Base-by-base conservation (phyloP, 2,113 vertebrate species). In the Taurulus bubalis region DNA sequence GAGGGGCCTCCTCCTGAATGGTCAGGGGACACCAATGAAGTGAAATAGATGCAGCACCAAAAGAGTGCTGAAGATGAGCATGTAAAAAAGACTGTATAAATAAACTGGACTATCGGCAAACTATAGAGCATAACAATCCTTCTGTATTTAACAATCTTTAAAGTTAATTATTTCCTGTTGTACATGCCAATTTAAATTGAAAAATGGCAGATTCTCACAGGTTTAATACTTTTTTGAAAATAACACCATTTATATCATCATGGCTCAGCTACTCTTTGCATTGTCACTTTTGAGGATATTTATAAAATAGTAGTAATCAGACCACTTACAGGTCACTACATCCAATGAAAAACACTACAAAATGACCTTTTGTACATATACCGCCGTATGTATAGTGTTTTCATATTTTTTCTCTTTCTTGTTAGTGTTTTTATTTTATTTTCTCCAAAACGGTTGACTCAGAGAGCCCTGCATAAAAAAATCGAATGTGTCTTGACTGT, bases 1-100 rank as follows among this genome's bases (percentile, higher is more conserved):
- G 92, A 89, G 93, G 95, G 93, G 91, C 88, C 76, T 87, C 69
- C 87, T 91, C 71, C 80, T 75, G 82, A 92, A 89, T 87, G 93
- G 92, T 93, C 93, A 93, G 81, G 88, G 91, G 90, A 94, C 86
- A 89, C 90, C 84, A 80, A 90, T 87, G 81, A 88, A 90, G 87
- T 90, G 88, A 90, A 89, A 91, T 87, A 89, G 89, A 94, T 90
- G 89, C 83, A 49, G 85, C 82, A 83, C 87, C 85, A 71, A 83
- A 83, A 58, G 70, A 84, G 47, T 85, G 67, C 80, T 49, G 55
- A 67, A 56, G 74, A 82, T 80, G 82, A 84, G 66, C 49, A 68
- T 69, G 16, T 69, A 15, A 16, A 63, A 66, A 59, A 24, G 24
- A 77, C 38, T 62, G 24, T 40, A 56, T 26, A 60, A 32, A 77